A percentile compares a stretch with the other conserved stretches of the same genome.
Evolutionary conservation across 2,113 vertebrate species (phyloP).

Genomic region (Ascaphus truei): DNA sequence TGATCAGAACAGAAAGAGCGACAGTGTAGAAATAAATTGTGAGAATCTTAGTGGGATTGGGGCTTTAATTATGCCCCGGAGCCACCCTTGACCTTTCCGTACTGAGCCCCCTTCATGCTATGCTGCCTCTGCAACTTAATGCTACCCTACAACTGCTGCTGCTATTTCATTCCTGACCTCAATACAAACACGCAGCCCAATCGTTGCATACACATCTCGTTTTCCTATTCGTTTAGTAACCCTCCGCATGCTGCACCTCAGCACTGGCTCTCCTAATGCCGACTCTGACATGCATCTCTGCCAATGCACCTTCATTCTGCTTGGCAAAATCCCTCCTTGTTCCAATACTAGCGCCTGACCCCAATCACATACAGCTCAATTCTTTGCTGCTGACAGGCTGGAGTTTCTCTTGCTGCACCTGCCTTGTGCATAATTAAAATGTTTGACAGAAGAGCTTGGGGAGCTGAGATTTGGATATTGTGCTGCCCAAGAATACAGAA

Average conservation of each 20-base stretch:
- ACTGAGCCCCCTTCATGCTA: conserved; percentile 12
- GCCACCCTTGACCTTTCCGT: conserved; percentile 18
- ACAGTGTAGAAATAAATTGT: not conserved
- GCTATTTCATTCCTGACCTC: conserved; percentile 3
- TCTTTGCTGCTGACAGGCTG: not conserved
- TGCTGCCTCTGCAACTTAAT: not conserved
- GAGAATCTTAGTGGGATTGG: not conserved
- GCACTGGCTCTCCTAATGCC: no score
- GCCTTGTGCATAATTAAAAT: conserved; percentile 23
- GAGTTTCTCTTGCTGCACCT: not conserved
- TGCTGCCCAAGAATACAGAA: not conserved
- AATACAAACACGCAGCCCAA: not conserved
- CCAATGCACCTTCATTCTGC: no score
- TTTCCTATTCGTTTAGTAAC: not conserved
- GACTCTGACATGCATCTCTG: not conserved
- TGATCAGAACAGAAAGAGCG: not conserved
- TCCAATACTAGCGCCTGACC: not conserved
- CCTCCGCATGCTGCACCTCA: no score
- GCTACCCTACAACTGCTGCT: conserved; percentile 6
- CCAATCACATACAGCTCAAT: conserved; percentile 14
- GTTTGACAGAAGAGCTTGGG: conserved; percentile 15
- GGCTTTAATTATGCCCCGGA: conserved; percentile 13
- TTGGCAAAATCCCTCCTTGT: not conserved
- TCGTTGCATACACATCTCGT: not conserved
- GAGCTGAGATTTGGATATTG: not conserved